phyloP scores from a whole-genome alignment of 2,888 invertebrate genomes.

The Schrankia costaestrigalis region DNA sequence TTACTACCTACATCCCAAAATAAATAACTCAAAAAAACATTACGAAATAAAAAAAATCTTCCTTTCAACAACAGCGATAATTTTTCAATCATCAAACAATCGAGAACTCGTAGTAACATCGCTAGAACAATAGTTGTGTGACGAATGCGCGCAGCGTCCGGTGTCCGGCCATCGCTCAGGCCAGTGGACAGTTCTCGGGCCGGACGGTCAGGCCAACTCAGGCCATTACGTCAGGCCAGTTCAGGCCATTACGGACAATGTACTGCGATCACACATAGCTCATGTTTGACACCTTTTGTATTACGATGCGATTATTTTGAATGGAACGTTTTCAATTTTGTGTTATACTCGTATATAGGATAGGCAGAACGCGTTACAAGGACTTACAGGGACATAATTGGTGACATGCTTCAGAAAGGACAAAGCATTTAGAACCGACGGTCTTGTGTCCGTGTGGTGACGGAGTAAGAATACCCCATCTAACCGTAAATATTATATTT shows the following conservation, averaged over 20 bases:
- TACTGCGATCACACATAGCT: conserved; percentile 21
- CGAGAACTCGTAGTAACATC: conserved; percentile 15
- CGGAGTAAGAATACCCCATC: too few species aligned
- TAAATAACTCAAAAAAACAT: too few species aligned
- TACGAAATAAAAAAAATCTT: too few species aligned
- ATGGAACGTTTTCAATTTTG: conserved; percentile 1
- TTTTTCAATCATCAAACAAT: too few species aligned
- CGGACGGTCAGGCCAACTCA: conserved; percentile 36
- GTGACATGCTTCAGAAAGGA: too few species aligned
- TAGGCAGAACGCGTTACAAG: too few species aligned
- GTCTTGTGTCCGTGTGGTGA: too few species aligned
- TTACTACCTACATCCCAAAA: not conserved
- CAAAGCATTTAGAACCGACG: too few species aligned
- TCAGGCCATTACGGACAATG: conserved; percentile 26
- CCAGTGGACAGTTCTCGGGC: conserved; percentile 26
- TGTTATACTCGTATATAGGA: not conserved
- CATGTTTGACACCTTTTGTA: conserved; percentile 26
- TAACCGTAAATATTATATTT: too few species aligned
- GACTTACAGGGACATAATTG: too few species aligned
- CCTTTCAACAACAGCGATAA: too few species aligned
- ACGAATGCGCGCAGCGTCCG: conserved; percentile 52
- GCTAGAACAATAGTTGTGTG: conserved; percentile 32
- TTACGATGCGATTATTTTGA: conserved; percentile 5
- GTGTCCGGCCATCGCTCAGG: conserved; percentile 46
- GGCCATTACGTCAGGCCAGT: too few species aligned